Conservation (phyloP, 2,888 invertebrate genomes). For the Calameuta filiformis region DNA sequence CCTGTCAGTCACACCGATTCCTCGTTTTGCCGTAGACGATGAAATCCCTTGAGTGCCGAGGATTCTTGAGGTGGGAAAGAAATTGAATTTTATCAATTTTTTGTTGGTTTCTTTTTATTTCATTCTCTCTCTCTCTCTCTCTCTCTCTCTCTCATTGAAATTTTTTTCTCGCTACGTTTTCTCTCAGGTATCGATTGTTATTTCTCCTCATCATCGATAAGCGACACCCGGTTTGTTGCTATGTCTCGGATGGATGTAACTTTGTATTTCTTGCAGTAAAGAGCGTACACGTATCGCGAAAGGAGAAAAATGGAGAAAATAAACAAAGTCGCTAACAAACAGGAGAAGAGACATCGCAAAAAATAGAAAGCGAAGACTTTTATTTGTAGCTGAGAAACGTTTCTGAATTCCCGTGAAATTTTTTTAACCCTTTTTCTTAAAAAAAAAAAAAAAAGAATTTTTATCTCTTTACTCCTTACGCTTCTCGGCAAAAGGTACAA, state of each 20-base stretch:
- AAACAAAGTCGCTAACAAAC: no score
- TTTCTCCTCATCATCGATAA: neutral
- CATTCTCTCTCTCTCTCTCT: slow-evolving; percentile 23
- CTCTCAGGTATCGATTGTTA: neutral
- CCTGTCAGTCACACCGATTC: no score
- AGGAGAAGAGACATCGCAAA: no score
- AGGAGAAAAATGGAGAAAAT: no score
- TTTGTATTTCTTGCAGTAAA: neutral
- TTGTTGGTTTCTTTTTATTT: neutral
- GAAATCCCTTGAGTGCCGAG: neutral
- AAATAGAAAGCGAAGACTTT: no score
- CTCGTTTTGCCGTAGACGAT: no score
- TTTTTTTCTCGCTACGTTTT: no score
- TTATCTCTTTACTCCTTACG: no score
- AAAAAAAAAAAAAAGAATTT: no score
- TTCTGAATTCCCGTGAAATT: neutral
- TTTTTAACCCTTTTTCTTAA: no score
- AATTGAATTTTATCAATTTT: neutral
- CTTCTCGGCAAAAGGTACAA: no score
- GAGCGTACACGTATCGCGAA: neutral
- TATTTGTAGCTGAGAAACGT: neutral
- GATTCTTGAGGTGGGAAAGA: neutral
- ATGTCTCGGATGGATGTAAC: neutral
- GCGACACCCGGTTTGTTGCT: neutral
- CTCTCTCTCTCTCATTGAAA: no score